Conservation (phyloP, 2,797 vertebrate genomes). For the Sebastes hubbsi region DNA sequence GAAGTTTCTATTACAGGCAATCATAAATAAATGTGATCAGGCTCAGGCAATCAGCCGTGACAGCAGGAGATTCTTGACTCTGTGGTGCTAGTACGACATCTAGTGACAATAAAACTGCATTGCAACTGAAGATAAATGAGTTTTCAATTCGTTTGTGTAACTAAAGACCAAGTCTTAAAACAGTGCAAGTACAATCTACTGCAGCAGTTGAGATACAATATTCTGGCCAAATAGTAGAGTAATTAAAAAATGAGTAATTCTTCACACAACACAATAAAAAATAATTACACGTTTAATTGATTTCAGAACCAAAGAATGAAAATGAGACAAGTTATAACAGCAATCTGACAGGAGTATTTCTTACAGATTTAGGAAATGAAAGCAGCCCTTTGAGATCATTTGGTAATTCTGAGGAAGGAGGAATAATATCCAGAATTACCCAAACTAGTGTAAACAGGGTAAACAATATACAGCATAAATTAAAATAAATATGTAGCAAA, state of each 20-base stretch:
- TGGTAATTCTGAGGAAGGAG: not conserved
- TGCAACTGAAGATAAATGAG: not conserved
- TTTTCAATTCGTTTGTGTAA: not conserved
- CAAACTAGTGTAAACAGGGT: not conserved
- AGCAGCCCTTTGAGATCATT: slow-evolving; percentile 20
- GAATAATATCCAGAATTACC: not conserved
- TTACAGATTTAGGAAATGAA: slow-evolving; percentile 44
- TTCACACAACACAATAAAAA: not conserved
- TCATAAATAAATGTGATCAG: slow-evolving; percentile 2
- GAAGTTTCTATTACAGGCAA: not conserved
- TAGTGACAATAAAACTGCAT: slow-evolving; percentile 31
- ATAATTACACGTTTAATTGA: not conserved
- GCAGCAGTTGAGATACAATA: not conserved
- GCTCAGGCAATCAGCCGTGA: not conserved
- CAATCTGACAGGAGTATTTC: not conserved
- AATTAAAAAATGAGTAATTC: not conserved
- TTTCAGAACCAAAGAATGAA: not conserved
- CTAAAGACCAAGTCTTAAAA: not conserved
- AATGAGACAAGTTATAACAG: not conserved
- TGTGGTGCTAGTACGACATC: slow-evolving; percentile 31
- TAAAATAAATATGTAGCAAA: slow-evolving; percentile 17
- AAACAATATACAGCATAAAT: not conserved
- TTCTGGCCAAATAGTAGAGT: not conserved
- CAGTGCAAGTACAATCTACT: not conserved
- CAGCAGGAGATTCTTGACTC: not conserved